These are phyloP conservation scores for Cathartes aura DNA, from an alignment of 2,113 vertebrate species.

Conservation along the genomic window DNA sequence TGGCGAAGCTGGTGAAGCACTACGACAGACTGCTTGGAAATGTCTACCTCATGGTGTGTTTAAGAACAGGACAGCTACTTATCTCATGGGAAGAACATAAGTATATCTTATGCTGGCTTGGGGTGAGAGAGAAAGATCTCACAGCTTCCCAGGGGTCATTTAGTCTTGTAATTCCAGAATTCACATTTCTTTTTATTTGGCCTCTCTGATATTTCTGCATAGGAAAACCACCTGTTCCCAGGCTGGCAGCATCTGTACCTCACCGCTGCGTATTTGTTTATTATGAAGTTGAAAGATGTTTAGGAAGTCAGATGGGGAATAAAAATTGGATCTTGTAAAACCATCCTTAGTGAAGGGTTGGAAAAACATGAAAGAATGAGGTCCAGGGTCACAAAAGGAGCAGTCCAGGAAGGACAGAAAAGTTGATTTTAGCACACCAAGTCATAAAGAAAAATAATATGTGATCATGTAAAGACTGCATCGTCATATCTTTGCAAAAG, in stretches of 20 bases:
- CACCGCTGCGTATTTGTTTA: background rate
- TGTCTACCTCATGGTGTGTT: background rate
- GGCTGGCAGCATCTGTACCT: background rate
- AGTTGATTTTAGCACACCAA: background rate
- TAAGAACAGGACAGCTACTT: background rate
- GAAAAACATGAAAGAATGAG: background rate
- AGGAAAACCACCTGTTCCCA: background rate
- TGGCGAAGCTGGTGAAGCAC: background rate
- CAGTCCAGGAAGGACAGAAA: background rate
- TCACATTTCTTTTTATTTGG: background rate
- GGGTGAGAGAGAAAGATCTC: background rate
- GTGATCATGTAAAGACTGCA: background rate
- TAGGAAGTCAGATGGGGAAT: background rate
- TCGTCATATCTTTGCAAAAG: background rate
- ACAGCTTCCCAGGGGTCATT: background rate
- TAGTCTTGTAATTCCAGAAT: background rate
- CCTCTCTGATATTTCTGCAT: background rate
- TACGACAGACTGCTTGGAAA: background rate
- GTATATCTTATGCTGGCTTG: background rate
- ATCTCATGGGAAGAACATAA: background rate
- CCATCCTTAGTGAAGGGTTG: background rate
- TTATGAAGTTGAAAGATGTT: background rate
- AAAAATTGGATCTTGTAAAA: background rate
- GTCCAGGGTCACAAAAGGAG: background rate
- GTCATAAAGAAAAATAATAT: background rate